phyloP scores from a whole-genome alignment of 2,888 invertebrate species.

The Caenorhabditis drosophilae region DNA sequence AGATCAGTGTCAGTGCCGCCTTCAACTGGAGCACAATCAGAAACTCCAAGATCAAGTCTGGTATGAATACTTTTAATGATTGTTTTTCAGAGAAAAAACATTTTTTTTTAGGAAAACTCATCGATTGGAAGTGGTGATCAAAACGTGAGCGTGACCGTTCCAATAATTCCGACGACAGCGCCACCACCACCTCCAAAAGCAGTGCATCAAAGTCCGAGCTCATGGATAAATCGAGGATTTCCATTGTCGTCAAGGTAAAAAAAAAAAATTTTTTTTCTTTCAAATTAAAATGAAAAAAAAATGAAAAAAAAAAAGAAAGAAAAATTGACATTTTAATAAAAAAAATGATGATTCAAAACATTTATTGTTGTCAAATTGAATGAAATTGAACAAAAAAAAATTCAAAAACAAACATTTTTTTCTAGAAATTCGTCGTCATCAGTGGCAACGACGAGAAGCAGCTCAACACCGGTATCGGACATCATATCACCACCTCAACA shows the following conservation, averaged over 20 bases:
- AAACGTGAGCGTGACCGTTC: slow-evolving; percentile 40
- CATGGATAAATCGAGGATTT: slow-evolving; percentile 51
- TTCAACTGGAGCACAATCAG: background rate
- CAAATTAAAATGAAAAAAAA: background rate
- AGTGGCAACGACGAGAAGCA: slow-evolving; percentile 17
- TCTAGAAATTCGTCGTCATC: slow-evolving; percentile 28
- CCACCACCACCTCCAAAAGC: slow-evolving; percentile 44
- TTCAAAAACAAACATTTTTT: too few relatives aligned
- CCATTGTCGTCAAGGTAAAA: slow-evolving; percentile 41
- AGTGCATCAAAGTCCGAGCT: slow-evolving; percentile 41
- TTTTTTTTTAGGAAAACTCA: slow-evolving; percentile 27
- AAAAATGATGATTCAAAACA: background rate
- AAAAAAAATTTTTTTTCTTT: background rate
- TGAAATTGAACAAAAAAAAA: background rate
- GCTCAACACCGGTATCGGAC: slow-evolving; percentile 24
- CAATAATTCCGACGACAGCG: slow-evolving; percentile 20
- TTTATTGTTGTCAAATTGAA: background rate
- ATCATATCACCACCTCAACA: slow-evolving; percentile 29
- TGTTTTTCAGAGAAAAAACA: background rate
- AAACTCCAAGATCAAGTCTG: slow-evolving; percentile 26
- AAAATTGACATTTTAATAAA: background rate
- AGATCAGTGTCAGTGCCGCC: slow-evolving; percentile 23
- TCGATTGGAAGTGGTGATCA: slow-evolving; percentile 38
- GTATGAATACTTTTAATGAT: slow-evolving; percentile 3
- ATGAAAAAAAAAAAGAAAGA: too few relatives aligned